Conservation (phyloP, 2,888 invertebrate species). For the Sphinx pinastri region DNA sequence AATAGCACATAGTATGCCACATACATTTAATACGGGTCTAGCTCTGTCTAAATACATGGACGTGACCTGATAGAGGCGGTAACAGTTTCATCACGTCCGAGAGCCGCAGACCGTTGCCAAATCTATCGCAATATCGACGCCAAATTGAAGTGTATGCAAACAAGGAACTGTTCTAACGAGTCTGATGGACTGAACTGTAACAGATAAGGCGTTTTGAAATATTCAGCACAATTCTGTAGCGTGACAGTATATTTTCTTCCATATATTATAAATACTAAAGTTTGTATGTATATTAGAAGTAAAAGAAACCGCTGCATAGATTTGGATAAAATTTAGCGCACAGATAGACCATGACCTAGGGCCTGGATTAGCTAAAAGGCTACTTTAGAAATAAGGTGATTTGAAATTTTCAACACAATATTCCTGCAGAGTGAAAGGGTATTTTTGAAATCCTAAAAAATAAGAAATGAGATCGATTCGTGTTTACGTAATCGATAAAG, state of each 20-base stretch:
- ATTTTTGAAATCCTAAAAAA: not conserved
- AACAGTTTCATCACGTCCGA: constrained; percentile 28
- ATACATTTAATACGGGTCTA: too few species aligned
- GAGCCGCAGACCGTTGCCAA: constrained; percentile 42
- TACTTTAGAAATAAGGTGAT: too few species aligned
- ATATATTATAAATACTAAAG: not conserved
- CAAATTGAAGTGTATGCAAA: constrained; percentile 54
- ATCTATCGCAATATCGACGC: constrained; percentile 50
- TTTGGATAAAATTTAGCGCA: not conserved
- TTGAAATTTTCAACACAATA: too few species aligned
- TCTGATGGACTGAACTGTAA: not conserved
- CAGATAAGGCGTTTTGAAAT: constrained; percentile 6
- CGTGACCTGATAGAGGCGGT: constrained; percentile 7
- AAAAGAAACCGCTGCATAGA: not conserved
- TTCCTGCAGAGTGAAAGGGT: not conserved
- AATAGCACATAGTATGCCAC: not conserved
- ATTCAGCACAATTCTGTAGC: not conserved
- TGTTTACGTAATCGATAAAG: not conserved
- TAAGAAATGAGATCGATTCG: not conserved
- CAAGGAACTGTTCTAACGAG: constrained; percentile 49
- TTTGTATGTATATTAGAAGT: not conserved
- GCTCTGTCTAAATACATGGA: constrained; percentile 2
- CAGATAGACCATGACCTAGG: not conserved
- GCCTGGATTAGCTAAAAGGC: not conserved
- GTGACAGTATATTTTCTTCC: not conserved